Evolutionary conservation across 2,888 invertebrate genomes (phyloP), one percentile per base, ranked within the genome.

Genomic region (Parnassius glacialis): DNA sequence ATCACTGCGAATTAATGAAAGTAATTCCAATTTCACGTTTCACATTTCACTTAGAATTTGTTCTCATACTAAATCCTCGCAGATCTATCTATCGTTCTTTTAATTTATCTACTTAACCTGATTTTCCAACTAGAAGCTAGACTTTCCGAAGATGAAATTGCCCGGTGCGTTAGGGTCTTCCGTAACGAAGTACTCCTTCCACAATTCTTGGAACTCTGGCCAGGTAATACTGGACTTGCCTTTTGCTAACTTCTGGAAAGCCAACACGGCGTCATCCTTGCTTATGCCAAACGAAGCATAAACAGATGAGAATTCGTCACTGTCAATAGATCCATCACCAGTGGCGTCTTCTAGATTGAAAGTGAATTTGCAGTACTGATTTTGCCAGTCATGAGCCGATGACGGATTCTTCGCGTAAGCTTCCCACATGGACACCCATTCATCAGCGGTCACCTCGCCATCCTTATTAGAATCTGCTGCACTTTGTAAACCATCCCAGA

Each of bases 391-490:
- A 65, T 95, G 92, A 44, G 95, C 94, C 54, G 94, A 92, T 51
- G 94, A 93, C 1, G 96, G 95, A 74, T 95, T 94, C 83, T 95
- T 95, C 54, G 95, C 94, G 74, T 93, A 96, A 45, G 94, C 94
- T 70, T 96, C 95, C 97, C 97, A 97, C 95, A 97, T 95, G 67
- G 94, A 91, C 72, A 95, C 94, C 97, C 97, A 97, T 83, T 97
- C 97, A 10, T 97, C 96, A 55, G 95, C 93, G 66, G 96, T 95
- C 57, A 97, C 95, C 90, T 96, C 94, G 9, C 96, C 96, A 73
- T 97, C 97, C 75, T 96, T 94, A 84, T 97, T 95, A 59, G 94
- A 93, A 79, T 97, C 97, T n/a, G 97, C 97, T 68, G 94, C 93
- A 68, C 94, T 93, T 77, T 95, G 94, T 50, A 97, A 89, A 10